Evolutionary conservation across 2,113 vertebrate genomes (phyloP), one percentile per base, ranked within the genome.

Genomic region (Spea bombifrons): DNA sequence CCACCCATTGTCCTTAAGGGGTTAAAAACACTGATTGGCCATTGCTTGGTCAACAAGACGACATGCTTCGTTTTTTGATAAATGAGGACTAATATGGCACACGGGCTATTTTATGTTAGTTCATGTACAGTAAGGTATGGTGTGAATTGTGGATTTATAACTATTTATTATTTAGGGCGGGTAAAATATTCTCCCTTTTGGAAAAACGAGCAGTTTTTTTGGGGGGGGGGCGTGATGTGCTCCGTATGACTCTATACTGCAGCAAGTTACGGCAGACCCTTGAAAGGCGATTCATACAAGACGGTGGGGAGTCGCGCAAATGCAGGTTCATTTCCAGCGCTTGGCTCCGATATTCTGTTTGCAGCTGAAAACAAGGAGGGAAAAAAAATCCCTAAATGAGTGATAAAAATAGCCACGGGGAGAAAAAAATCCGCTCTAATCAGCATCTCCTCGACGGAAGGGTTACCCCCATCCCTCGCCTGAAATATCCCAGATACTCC

Each of bases 371-470:
- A 7, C 12, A 45, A 72, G 70, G 8, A 72, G 49, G 49, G 8
- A 68, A 69, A 69, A 46, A 75, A 63, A 69, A 61, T 61, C 43
- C 12, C 44, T 69, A 76, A 77, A 59, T 71, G 67, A 77, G 53
- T 44, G 66, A 70, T 77, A 69, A 63, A 70, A 77, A 77, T 77
- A 77, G 75, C 48, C 65, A 12, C 3, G 55, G 55, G 30, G 43
- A 44, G 67, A 75, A 75, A 75, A 74, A 47, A 76, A 59, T 48
- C 16, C 43, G 75, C 75, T 77, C 67, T 70, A 59, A 48, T 70
- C 75, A 77, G 75, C 75, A 77, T 70, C 75, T 77, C 75, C 66
- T 77, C 66, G 70, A 70, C 70, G 75, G 61, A 49, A 3, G 66
- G 47, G 70, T 77, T 77, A 70, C 75, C 75, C 66, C 49, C 65